Evolutionary conservation across 2,888 invertebrate species (phyloP).

Genomic region (Netelia virgata): DNA sequence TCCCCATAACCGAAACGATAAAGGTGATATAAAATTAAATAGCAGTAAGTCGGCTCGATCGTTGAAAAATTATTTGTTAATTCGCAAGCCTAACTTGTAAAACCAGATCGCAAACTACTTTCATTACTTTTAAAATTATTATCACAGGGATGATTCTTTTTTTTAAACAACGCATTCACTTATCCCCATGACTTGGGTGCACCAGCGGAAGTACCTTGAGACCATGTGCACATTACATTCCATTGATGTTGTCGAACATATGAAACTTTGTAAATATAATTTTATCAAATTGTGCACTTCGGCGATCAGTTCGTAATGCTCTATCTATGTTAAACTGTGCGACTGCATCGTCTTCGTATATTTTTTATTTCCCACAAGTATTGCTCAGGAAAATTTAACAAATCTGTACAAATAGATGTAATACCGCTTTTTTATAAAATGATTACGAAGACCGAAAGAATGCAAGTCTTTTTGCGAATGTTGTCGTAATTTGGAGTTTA

Average conservation of each 20-base stretch:
- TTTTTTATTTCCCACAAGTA: slow-evolving; percentile 22
- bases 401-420: neutral
- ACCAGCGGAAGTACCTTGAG: neutral
- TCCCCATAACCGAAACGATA: no score
- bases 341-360: slow-evolving; percentile 29
- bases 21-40: no score
- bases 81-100: no score
- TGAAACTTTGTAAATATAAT: neutral
- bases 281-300: neutral
- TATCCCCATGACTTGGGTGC: no score
- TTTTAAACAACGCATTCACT: no score
- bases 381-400: slow-evolving; percentile 18
- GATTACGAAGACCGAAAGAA: neutral
- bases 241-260: neutral
- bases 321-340: slow-evolving; percentile 1
- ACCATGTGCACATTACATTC: neutral
- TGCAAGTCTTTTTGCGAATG: neutral
- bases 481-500: neutral
- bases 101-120: no score
- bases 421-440: slow-evolving; percentile 1
- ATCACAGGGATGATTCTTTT: no score
- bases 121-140: no score
- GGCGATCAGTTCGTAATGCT: neutral
- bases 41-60: no score
- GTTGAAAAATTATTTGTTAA: no score